Conservation (phyloP, 1,140 invertebrate species). For the Lepidurus apus region DNA sequence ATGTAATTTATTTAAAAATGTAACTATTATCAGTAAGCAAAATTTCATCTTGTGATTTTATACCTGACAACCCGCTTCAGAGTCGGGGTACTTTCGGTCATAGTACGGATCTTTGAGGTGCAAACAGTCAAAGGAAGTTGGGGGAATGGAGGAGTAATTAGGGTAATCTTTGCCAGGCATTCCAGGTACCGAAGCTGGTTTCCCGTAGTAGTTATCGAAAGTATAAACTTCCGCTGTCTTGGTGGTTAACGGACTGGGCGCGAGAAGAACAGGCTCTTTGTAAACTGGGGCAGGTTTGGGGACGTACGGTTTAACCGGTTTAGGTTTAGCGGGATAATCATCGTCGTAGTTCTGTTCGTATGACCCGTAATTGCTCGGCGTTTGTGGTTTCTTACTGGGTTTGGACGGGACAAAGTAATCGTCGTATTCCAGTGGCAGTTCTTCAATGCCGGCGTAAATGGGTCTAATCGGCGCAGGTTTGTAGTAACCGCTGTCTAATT, state of each 20-base stretch:
- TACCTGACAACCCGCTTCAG: constrained; percentile 38
- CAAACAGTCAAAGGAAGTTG: constrained; percentile 43
- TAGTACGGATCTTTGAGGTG: constrained; percentile 27
- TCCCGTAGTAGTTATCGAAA: constrained; percentile 35
- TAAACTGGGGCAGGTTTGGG: constrained; percentile 16
- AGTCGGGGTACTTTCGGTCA: constrained; percentile 36
- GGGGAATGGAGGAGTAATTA: constrained; percentile 40
- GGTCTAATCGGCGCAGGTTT: constrained; percentile 25
- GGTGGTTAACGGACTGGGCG: constrained; percentile 26
- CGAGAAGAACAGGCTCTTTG: constrained; percentile 32
- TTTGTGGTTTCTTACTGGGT: constrained; percentile 13
- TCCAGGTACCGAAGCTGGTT: constrained; percentile 38
- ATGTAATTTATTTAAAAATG: too few species aligned
- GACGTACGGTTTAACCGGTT: constrained; percentile 28
- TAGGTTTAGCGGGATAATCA: constrained; percentile 26
- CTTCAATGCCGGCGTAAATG: constrained; percentile 19
- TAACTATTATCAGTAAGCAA: background rate
- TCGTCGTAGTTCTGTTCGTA: constrained; percentile 20
- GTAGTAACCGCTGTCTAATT: background rate
- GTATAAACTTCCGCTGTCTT: constrained; percentile 25
- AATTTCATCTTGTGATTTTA: background rate
- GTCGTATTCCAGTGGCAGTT: constrained; percentile 24
- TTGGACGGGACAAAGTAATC: background rate
- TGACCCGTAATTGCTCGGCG: background rate
- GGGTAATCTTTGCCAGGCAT: constrained; percentile 43